Percentiles rank a stretch among this genome's conserved stretches.
phyloP scores from a whole-genome alignment of 2,113 vertebrate genomes.

The Enhydra lutris region DNA sequence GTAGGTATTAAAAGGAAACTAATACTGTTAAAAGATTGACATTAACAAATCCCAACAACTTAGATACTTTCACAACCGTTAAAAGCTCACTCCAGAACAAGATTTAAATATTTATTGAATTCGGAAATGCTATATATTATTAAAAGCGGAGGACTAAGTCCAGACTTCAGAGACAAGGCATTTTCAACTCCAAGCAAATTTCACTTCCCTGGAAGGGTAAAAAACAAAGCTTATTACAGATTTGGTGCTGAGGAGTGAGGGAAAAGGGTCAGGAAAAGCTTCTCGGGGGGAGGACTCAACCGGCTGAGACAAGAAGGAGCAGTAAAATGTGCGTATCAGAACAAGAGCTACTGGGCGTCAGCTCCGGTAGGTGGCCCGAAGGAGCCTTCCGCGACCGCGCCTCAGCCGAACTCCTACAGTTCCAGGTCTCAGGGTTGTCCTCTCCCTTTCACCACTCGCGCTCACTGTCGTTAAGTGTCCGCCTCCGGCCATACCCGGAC shows the following conservation, averaged over 20 bases:
- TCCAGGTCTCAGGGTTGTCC: fast-evolving
- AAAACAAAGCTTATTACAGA: background rate
- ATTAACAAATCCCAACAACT: background rate
- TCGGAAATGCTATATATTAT: background rate
- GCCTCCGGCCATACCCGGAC: fast-evolving
- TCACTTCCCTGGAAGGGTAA: background rate
- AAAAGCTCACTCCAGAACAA: background rate
- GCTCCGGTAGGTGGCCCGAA: fast-evolving
- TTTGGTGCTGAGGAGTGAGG: background rate
- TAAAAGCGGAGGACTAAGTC: background rate
- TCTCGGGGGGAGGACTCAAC: background rate
- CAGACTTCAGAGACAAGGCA: background rate
- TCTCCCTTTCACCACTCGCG: fast-evolving
- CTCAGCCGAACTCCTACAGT: fast-evolving
- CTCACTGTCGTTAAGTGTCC: fast-evolving
- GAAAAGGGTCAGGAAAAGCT: background rate
- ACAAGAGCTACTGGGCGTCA: background rate
- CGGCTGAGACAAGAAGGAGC: background rate
- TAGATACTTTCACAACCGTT: background rate
- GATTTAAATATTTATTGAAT: background rate
- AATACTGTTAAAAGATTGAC: background rate
- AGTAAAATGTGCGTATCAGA: background rate
- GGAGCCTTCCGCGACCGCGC: fast-evolving
- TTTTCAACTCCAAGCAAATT: background rate
- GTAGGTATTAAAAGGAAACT: background rate